Conservation (phyloP, 1,140 invertebrate species). For the Drosophila leontia region DNA sequence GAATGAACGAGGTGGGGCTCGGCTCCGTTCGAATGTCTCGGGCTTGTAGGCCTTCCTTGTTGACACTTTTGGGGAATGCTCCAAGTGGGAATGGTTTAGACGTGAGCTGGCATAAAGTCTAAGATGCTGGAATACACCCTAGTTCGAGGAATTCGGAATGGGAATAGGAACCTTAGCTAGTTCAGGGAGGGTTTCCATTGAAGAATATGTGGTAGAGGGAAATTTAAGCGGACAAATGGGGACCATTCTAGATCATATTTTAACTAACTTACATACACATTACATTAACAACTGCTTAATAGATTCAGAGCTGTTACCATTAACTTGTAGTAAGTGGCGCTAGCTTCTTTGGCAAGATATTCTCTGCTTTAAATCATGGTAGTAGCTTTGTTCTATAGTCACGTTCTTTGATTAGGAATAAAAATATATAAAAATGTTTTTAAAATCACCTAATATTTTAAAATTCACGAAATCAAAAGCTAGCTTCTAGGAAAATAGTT, state of each 20-base stretch:
- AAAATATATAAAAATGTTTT: not conserved
- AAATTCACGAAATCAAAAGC: not conserved
- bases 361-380: not conserved
- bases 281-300: not conserved
- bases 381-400: too few relatives aligned
- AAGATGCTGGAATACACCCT: not conserved
- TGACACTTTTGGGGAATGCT: conserved; percentile 48
- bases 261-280: not conserved
- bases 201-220: not conserved
- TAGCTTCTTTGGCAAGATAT: too few relatives aligned
- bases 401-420: not conserved
- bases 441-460: not conserved
- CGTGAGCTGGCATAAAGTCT: conserved; percentile 53
- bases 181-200: not conserved
- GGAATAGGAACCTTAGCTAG: not conserved
- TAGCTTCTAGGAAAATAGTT: not conserved
- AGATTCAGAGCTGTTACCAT: not conserved
- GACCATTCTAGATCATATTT: not conserved
- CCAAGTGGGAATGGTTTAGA: conserved; percentile 54
- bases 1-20: conserved; percentile 56
- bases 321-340: not conserved
- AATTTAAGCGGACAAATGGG: not conserved
- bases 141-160: conserved; percentile 22
- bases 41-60: conserved; percentile 42
- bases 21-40: conserved; percentile 8